Conservation (phyloP, 2,797 vertebrate species). For the Leucoraja ocellata region DNA sequence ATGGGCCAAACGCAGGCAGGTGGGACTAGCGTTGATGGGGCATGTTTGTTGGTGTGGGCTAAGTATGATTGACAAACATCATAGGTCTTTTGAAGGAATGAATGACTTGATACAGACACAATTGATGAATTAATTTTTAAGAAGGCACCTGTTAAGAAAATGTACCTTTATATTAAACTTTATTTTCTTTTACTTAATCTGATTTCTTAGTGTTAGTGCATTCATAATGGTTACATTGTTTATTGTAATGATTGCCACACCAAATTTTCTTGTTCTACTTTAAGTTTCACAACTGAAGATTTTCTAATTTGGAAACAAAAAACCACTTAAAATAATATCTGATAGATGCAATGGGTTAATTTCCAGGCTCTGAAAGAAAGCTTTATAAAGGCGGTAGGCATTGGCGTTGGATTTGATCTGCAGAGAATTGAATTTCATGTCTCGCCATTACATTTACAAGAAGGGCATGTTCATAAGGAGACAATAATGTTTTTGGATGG, state of each 20-base stretch:
- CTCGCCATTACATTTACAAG: constrained; percentile 61
- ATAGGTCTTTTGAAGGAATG: neutral
- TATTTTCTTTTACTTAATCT: neutral
- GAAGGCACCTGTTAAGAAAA: neutral
- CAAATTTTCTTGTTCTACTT: neutral
- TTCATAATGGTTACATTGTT: neutral
- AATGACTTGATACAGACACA: neutral
- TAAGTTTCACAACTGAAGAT: neutral
- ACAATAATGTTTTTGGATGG: constrained; percentile 83
- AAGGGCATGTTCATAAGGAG: constrained; percentile 61
- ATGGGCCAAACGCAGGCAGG: too few species aligned
- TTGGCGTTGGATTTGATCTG: constrained; percentile 84
- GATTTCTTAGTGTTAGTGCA: neutral
- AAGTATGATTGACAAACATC: neutral
- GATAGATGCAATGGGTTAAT: constrained; percentile 9
- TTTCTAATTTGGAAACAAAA: neutral
- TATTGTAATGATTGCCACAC: too few species aligned
- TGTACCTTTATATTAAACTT: too few species aligned
- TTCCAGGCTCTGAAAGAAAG: constrained; percentile 87
- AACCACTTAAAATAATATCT: neutral
- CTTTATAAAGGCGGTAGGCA: constrained; percentile 88
- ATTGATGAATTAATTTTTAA: neutral
- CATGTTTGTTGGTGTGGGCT: too few species aligned
- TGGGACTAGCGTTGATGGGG: too few species aligned
- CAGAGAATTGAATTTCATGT: constrained; percentile 85